These are phyloP conservation scores for Stichodactyla mertensii DNA, from an alignment of 64 coral and sea anemone genomes.

Conservation along the genomic window DNA sequence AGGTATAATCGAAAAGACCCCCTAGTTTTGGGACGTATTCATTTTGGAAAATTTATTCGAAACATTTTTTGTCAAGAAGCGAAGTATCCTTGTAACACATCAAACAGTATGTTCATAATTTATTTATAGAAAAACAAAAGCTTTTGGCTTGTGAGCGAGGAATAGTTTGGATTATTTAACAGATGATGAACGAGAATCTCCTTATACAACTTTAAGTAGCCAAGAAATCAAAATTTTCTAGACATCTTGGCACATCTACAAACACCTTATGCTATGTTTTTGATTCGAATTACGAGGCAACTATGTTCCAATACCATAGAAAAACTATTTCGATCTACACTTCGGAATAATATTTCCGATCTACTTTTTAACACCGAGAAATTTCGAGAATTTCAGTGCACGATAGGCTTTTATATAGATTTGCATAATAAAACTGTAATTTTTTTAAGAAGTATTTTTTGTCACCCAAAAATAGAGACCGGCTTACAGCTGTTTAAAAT, in stretches of 20 bases:
- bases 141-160: background rate
- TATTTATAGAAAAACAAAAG: conserved; percentile 2
- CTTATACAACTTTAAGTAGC: background rate
- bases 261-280: background rate
- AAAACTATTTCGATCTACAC: background rate
- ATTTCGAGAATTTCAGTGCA: background rate
- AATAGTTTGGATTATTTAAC: background rate
- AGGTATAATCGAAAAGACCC: no score
- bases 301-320: background rate
- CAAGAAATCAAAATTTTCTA: background rate
- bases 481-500: background rate
- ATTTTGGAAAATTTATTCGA: no score
- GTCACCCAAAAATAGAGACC: background rate
- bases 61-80: background rate
- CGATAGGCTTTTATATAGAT: background rate
- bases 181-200: background rate
- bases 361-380: background rate
- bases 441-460: background rate
- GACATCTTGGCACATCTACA: background rate
- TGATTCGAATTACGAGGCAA: background rate
- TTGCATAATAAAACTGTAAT: background rate
- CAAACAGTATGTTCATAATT: background rate
- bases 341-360: no score
- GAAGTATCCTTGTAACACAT: background rate
- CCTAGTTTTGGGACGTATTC: no score